Evolutionary conservation across 2,888 invertebrate species (phyloP), one percentile per base, ranked within the genome.

Genomic region (Phania funesta): DNA sequence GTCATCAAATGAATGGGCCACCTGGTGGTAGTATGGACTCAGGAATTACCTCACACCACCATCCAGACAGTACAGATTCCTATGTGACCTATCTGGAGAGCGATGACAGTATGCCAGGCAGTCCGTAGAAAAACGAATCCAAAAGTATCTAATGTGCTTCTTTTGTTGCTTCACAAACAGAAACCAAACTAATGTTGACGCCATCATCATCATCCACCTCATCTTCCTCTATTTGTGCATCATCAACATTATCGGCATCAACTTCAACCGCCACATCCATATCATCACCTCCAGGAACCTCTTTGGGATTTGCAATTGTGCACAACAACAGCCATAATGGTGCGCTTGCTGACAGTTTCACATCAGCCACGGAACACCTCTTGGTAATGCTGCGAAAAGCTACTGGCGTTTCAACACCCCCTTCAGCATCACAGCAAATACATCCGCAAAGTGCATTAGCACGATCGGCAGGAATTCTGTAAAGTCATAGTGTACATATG

Each of bases 11-110:
- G 84, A 93, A 93, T 29, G 93, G 93, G 0, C 89, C 89, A 26
- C 89, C 87, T 65, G 83, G 84, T 60, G 88, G 89, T 84, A 89
- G 89, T 77, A 90, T 92, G 78, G 94, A 94, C 88, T 88, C 90
- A 74, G 89, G 90, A 73, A 90, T 90, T 35, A 93, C 93, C 86
- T 89, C 89, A 76, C 93, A 94, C 87, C 93, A 94, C 85, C 96
- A 96, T 91, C 95, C 95, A 20, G 95, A 95, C 91, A 95, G 95
- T 87, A 95, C 95, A 71, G 91, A 97, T 92, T 97, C 96, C 91
- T 97, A 97, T 92, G 97, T 97, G 85, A 97, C 97, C 80, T 97
- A 97, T 92, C 94, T 97, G 87, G 97, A 97, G 91, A 97, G 96
- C 91, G 97, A 97, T 92, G 95, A 95, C 89, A 94, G 94, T 89